Evolutionary conservation across 2,797 vertebrate species (phyloP).

Genomic region (Melanotaenia boesemani): DNA sequence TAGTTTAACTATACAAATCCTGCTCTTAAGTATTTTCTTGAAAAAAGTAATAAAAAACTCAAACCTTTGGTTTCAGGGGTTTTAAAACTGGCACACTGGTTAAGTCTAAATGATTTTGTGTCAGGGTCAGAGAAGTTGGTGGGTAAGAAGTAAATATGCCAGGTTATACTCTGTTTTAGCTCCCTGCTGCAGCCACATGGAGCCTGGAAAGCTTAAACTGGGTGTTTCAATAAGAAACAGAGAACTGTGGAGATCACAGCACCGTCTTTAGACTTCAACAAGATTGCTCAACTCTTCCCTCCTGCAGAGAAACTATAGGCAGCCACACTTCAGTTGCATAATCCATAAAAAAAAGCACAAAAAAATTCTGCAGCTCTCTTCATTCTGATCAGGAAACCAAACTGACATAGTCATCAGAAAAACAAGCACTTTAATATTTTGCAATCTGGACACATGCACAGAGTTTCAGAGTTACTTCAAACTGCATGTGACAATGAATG

Average conservation of each 20-base stretch:
- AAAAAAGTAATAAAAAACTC: neutral
- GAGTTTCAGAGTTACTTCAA: neutral
- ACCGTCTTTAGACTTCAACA: conserved; percentile 29
- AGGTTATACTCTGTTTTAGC: neutral
- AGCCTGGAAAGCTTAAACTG: neutral
- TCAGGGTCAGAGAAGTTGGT: neutral
- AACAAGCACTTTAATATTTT: conserved; percentile 8
- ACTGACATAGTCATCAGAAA: conserved; percentile 25
- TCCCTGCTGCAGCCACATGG: neutral
- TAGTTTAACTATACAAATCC: neutral
- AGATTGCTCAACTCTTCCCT: conserved; percentile 55
- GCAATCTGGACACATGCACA: neutral
- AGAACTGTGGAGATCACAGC: conserved; percentile 26
- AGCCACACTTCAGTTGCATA: conserved; percentile 52
- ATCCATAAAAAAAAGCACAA: conserved; percentile 18
- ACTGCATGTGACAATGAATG: neutral
- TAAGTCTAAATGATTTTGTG: neutral
- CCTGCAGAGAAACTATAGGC: conserved; percentile 29
- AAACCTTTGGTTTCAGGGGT: neutral
- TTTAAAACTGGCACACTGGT: neutral
- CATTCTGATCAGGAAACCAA: conserved; percentile 24
- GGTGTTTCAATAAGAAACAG: neutral
- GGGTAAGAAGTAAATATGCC: conserved; percentile 11
- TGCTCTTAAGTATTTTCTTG: too few species aligned
- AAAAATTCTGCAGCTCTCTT: conserved; percentile 21